Percentiles rank a stretch among this genome's conserved stretches.
Conservation (phyloP, 2,888 invertebrate species). For the Microchrysa polita region DNA sequence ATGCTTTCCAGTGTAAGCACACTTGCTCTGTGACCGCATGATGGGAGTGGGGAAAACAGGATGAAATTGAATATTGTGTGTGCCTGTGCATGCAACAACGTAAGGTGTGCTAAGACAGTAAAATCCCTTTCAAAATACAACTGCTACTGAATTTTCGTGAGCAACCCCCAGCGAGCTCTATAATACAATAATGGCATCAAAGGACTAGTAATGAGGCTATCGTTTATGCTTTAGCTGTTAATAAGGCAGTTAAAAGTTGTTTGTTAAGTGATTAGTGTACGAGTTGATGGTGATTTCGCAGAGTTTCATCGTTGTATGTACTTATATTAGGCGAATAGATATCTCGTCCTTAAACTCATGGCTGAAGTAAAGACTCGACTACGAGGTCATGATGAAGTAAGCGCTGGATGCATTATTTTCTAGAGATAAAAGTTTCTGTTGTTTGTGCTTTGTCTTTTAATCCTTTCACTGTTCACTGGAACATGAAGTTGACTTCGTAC, state of each 20-base stretch:
- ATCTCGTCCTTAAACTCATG: no score
- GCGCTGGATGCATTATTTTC: no score
- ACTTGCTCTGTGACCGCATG: background rate
- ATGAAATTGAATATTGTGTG: constrained; percentile 36
- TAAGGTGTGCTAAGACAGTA: constrained; percentile 33
- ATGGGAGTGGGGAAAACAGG: constrained; percentile 20
- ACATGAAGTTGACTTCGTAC: no score
- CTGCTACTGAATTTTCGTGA: background rate
- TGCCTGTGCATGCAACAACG: constrained; percentile 36
- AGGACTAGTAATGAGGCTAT: constrained; percentile 26
- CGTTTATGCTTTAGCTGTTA: constrained; percentile 10
- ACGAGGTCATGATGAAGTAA: no score
- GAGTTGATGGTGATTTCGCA: background rate
- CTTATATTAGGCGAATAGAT: no score
- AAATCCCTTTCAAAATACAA: constrained; percentile 36
- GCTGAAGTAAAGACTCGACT: no score
- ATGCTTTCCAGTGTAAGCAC: no score
- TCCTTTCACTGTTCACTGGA: no score
- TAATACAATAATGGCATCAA: constrained; percentile 25
- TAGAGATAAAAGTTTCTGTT: no score
- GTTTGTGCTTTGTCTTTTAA: no score
- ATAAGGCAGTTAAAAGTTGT: constrained; percentile 13
- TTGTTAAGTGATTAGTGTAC: constrained; percentile 19
- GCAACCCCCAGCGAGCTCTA: background rate
- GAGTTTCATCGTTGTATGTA: background rate